Percentiles rank a stretch among this genome's conserved stretches.
Conservation (phyloP, 1,140 invertebrate genomes). For the Lepidurus apus region DNA sequence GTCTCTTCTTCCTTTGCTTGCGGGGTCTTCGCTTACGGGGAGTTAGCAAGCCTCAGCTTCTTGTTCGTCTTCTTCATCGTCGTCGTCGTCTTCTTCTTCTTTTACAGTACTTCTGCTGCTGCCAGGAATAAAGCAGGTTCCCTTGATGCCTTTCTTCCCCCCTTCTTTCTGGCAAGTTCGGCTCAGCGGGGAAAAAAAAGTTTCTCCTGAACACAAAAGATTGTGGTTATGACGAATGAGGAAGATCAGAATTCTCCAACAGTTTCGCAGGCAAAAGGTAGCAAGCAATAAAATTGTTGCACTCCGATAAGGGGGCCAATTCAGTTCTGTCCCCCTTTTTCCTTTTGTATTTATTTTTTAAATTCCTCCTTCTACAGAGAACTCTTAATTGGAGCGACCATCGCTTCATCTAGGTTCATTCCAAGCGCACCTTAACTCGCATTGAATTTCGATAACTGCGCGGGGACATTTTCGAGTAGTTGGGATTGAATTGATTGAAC, state of each 20-base stretch:
- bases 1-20: background rate
- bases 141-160: background rate
- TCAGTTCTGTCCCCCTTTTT: background rate
- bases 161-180: background rate
- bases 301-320: background rate
- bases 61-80: background rate
- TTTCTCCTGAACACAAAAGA: background rate
- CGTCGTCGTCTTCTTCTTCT: background rate
- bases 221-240: conserved; percentile 10
- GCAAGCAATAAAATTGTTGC: background rate
- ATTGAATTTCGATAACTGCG: no score
- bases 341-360: background rate
- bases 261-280: background rate
- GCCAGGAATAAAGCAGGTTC: background rate
- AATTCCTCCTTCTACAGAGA: background rate
- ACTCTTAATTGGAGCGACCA: background rate
- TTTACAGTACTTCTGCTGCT: background rate
- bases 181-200: background rate
- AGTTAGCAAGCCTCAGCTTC: background rate
- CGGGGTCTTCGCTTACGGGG: background rate
- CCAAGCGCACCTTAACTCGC: background rate
- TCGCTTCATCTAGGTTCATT: background rate
- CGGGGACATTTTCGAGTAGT: no score
- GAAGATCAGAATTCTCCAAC: background rate
- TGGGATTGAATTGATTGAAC: no score